Evolutionary conservation across 2,113 vertebrate species (phyloP).

Genomic region (Phalacrocorax brasilianus): DNA sequence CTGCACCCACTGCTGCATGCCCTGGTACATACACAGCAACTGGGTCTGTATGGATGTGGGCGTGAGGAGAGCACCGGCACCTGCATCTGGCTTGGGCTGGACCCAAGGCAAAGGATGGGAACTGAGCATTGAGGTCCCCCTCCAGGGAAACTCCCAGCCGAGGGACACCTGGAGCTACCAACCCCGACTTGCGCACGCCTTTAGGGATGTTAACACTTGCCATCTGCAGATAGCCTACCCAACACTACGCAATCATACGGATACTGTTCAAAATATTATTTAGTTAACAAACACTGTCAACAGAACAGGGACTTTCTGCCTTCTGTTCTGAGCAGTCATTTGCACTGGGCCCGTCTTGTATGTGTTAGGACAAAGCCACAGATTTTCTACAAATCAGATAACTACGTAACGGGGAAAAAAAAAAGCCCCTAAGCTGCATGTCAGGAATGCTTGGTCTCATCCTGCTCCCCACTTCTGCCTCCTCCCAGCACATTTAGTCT

Average conservation of each 20-base stretch:
- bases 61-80: not conserved
- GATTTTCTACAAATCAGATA: not conserved
- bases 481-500: not conserved
- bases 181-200: not conserved
- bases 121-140: accelerated
- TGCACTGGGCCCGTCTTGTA: not conserved
- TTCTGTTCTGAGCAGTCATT: not conserved
- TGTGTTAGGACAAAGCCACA: not conserved
- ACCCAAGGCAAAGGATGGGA: not conserved
- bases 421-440: accelerated
- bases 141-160: not conserved
- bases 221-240: too few relatives aligned
- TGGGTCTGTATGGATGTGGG: not conserved
- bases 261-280: not conserved
- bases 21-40: accelerated
- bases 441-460: not conserved
- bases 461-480: not conserved
- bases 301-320: not conserved
- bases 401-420: accelerated
- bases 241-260: not conserved
- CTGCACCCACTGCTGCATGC: not conserved
- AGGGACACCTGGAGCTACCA: not conserved
- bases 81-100: not conserved
- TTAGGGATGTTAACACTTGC: not conserved
- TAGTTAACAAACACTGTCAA: not conserved